Base-by-base conservation (phyloP, 2,113 vertebrate genomes). In the Epinephelus fuscoguttatus region DNA sequence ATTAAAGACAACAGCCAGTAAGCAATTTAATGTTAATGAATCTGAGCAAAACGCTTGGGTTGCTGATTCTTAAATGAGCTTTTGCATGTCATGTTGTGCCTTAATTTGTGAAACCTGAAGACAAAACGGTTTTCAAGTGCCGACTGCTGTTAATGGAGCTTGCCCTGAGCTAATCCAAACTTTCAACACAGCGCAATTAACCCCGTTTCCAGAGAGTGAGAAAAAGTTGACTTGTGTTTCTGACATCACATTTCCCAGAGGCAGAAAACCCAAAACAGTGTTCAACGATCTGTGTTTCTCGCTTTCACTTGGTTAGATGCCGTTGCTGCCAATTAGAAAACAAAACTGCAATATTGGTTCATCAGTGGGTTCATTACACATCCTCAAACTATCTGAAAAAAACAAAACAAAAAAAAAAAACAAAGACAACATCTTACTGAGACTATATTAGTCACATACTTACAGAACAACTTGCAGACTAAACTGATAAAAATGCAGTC, bases 171-270 rank as follows among this genome's bases (percentile, higher is more conserved):
- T 76, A 50, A 89, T 84, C 68, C 57, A 55, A 85, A 81, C 40
- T 76, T 71, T 79, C 42, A 88, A 74, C 61, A 63, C 57, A 63
- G 60, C 18, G 52, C 68, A 88, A 89, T 88, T 88, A 91, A 88
- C 74, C 73, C 47, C 23, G 1, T 75, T 89, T 82, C 37, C 27
- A 40, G 42, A 72, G 59, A 42, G 33, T 67, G 74, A 80, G 53
- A 70, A 74, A 74, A 74, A 69, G 73, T 71, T 84, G 53, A 67
- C 67, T 72, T 18, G 64, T 53, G 18, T 80, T 61, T 73, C 49
- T 68, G 63, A 77, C 69, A 17, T 74, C 30, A 52, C 55, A 61
- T 62, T 72, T 66, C 19, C 71, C 50, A 55, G 40, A 67, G 69
- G 63, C 69, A 55, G 70, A 73, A 70, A 70, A 66, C 13, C 6